Percentiles rank a stretch among this genome's conserved stretches.
Evolutionary conservation across 2,797 vertebrate species (phyloP).

Genomic region (Myotis findleyi): DNA sequence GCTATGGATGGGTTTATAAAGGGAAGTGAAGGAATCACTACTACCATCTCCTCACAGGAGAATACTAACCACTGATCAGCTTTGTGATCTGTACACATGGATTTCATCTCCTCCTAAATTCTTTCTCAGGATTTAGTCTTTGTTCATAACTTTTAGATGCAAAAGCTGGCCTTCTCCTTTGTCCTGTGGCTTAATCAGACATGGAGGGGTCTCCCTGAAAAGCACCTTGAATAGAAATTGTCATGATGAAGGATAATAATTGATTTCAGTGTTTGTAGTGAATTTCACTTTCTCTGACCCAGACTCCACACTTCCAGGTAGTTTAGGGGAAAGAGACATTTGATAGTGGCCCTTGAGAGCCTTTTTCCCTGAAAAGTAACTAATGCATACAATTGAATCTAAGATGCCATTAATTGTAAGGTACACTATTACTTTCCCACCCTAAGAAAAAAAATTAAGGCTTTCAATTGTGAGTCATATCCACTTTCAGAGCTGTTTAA

Average conservation of each 20-base stretch:
- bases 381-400: background rate
- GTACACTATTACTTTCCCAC: background rate
- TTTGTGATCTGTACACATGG: background rate
- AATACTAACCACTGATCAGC: background rate
- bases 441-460: background rate
- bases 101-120: conserved; percentile 9
- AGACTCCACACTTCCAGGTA: background rate
- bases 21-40: background rate
- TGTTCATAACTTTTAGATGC: background rate
- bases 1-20: background rate
- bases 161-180: background rate
- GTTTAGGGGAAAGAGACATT: background rate
- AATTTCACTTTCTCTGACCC: conserved; percentile 8
- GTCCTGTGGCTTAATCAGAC: background rate
- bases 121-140: background rate
- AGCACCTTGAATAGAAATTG: conserved; percentile 2
- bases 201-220: background rate
- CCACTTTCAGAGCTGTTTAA: conserved; percentile 6
- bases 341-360: background rate
- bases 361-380: background rate
- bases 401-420: conserved; percentile 8
- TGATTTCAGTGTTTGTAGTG: background rate
- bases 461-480: background rate
- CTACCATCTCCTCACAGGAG: background rate
- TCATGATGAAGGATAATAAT: conserved; percentile 42